Percentiles rank a stretch among this genome's conserved stretches.
These are phyloP conservation scores for Pseudoatta argentina DNA, from an alignment of 1,140 invertebrate genomes.

Conservation along the genomic window DNA sequence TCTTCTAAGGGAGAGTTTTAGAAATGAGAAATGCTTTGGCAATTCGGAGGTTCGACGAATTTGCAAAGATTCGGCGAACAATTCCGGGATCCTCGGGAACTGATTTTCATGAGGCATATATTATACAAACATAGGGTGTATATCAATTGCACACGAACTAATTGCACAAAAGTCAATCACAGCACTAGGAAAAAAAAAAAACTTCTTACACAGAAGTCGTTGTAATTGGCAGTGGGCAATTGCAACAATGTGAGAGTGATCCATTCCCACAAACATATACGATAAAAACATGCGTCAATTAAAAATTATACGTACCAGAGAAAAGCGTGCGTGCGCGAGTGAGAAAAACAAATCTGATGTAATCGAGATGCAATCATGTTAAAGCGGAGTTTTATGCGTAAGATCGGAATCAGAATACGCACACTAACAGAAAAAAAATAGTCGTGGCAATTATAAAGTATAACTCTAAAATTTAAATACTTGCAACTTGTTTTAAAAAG, in stretches of 20 bases:
- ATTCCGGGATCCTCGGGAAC: constrained; percentile 26
- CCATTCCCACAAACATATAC: constrained; percentile 7
- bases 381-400: background rate
- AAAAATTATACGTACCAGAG: constrained; percentile 65
- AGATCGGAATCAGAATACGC: no score
- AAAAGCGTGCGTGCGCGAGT: no score
- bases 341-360: background rate
- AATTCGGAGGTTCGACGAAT: background rate
- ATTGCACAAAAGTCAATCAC: no score
- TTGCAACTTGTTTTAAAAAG: no score
- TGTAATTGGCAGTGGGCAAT: no score
- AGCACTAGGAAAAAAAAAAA: no score
- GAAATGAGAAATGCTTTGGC: background rate
- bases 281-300: constrained; percentile 73
- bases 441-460: no score
- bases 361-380: background rate
- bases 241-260: no score
- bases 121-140: constrained; percentile 3
- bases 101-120: constrained; percentile 67
- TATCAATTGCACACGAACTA: no score
- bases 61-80: background rate
- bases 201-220: no score
- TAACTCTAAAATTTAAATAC: no score
- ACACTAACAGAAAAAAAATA: no score
- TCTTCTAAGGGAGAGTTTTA: background rate